Evolutionary conservation across 2,113 vertebrate species (phyloP), one percentile per base, ranked within the genome.

Genomic region (Erythrolamprus reginae): DNA sequence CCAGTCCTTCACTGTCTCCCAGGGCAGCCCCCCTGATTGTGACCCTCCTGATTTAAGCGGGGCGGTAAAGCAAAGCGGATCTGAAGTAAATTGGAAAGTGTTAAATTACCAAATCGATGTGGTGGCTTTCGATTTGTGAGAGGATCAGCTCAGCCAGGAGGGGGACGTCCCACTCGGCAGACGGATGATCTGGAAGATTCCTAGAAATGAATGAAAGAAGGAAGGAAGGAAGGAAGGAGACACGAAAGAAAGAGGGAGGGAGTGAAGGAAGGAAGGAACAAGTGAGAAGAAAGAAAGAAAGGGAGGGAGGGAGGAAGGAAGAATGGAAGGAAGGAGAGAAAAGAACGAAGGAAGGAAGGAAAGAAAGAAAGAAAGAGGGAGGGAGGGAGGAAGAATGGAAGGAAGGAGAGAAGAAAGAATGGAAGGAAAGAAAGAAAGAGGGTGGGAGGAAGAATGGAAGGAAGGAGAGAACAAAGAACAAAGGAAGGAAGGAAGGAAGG

Each of bases 151-250:
- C 86, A 1, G 98, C 96, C 0, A 98, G 96, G 82, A 96, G 91
- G 0, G 96, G 93, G 0, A 96, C 89, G 94, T 98, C 97, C 99
- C 99, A 99, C 83, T 98, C 95, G 10, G 96, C 96, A 52, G 92
- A 93, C 4, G 99, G 98, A 93, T 98, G 94, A 88, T 99, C 99
- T 0, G 98, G 98, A 93, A 99, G 98, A 48, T 97, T 96, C 93
- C 99, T 99, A 95, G 28, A 96, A 96, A 94, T 26, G 5, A 95
- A 90, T 5, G 3, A 13, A 10, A 1, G 3, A 61, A 12, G 3
- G 8, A 61, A 28, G 1, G 26, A 61, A 12, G 3, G 26, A 28
- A 28, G 3, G 56, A 28, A 28, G 0, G 8, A 28, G 1, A 3
- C 2, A 10, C 9, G 9, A 3, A 26, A 28, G 8, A 3, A 3